Base-by-base conservation (phyloP, 2,888 invertebrate species). In the Cerastoderma edule region DNA sequence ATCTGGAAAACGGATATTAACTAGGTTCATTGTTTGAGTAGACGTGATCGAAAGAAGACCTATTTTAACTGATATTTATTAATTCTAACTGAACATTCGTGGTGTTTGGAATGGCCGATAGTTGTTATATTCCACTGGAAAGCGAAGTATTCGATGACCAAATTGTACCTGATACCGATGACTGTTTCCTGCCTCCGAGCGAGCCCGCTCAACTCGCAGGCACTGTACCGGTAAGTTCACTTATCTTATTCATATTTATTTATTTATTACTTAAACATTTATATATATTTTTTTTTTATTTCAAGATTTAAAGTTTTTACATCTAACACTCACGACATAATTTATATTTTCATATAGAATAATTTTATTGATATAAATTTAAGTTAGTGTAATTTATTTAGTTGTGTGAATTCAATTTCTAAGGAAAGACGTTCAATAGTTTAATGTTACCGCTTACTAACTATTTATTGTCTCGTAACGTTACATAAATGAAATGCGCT, bases 91-190 rank as follows among this genome's bases (percentile, higher is more conserved):
- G 50, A 66, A 70, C n/a, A n/a, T n/a, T n/a, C n/a, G n/a, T n/a
- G n/a, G n/a, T 48, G 10, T 39, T 30, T 83, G 82, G 78, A 78
- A 90, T 90, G 90, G 90, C 89, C 83, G 87, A 89, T 78, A 84
- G 86, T 74, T 87, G 83, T 78, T 78, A 83, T 70, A 66, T 80
- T 44, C 72, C 81, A 60, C 75, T 80, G 46, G 85, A 86, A 69
- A 74, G 81, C 74, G 84, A 86, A 77, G 79, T 87, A 66, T 84
- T 87, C 73, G 89, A 89, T 76, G 91, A 91, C 71, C 91, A 91
- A 78, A 91, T 90, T 73, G 91, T 91, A n/a, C 91, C 91, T 0
- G 90, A 91, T 65, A 87, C 87, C 33, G 89, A 90, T 83, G 88
- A 88, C 67, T 85, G 87, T 79, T 87, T 90, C 65, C 80, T 89